phyloP scores from a whole-genome alignment of 1,140 invertebrate genomes.

The Phortica variegata region DNA sequence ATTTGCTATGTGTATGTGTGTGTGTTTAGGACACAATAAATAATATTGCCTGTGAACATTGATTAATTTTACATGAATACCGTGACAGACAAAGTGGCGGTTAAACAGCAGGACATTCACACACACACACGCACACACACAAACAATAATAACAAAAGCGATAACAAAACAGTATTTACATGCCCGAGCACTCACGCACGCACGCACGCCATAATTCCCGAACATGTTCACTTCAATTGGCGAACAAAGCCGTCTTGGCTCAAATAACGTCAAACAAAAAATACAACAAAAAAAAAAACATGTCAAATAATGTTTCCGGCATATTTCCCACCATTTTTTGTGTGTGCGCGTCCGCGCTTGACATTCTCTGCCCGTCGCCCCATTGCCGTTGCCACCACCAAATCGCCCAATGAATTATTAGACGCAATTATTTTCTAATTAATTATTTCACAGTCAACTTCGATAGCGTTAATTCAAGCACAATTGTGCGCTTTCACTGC shows the following conservation, averaged over 20 bases:
- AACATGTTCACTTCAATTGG: too few species aligned
- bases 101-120: not conserved
- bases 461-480: too few species aligned
- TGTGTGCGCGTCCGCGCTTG: slow-evolving; percentile 12
- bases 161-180: too few species aligned
- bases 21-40: slow-evolving; percentile 49
- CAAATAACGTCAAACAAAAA: too few species aligned
- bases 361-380: slow-evolving; percentile 8
- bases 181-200: too few species aligned
- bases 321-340: slow-evolving; percentile 21
- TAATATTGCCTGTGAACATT: slow-evolving; percentile 44
- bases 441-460: slow-evolving; percentile 43
- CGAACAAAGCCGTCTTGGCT: too few species aligned
- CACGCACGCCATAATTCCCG: too few species aligned
- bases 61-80: slow-evolving; percentile 46
- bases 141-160: not conserved
- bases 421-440: slow-evolving; percentile 54
- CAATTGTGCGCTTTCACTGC: too few species aligned
- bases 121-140: not conserved
- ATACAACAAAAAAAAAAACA: too few species aligned
- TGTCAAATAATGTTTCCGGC: slow-evolving; percentile 9
- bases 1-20: slow-evolving; percentile 16
- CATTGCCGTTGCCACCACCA: slow-evolving; percentile 3
- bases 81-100: slow-evolving; percentile 26
- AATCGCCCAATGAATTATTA: slow-evolving; percentile 44